Evolutionary conservation across 2,888 invertebrate genomes (phyloP).

Genomic region (Rotaria macrura): DNA sequence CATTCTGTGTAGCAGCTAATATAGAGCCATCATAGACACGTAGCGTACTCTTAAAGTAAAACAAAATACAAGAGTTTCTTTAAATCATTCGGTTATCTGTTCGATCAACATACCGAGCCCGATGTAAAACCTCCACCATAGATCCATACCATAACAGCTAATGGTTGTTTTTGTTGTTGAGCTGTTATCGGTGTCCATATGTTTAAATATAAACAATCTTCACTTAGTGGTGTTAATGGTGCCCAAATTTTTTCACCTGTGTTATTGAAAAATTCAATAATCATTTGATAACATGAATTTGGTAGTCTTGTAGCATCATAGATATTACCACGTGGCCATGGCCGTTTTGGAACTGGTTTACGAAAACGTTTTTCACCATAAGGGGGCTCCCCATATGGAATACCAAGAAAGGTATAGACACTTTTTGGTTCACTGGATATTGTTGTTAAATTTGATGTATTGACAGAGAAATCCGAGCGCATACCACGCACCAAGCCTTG

Average conservation of each 20-base stretch:
- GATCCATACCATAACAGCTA: conserved; percentile 69
- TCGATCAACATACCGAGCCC: conserved; percentile 60
- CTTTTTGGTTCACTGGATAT: not conserved
- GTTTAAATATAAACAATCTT: conserved; percentile 88
- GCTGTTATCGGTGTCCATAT: conserved; percentile 65
- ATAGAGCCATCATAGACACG: conserved; percentile 26
- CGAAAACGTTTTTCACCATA: conserved; percentile 54
- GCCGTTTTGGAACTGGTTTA: conserved; percentile 40
- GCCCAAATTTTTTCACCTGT: conserved; percentile 83
- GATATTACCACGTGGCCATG: conserved; percentile 33
- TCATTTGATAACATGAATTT: conserved; percentile 70
- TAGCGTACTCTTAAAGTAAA: conserved; percentile 55
- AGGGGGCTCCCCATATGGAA: conserved; percentile 54
- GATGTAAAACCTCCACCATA: conserved; percentile 61
- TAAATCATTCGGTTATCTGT: too few species aligned
- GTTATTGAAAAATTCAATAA: conserved; percentile 49
- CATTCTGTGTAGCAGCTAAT: conserved; percentile 26
- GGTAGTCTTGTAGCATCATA: conserved; percentile 69
- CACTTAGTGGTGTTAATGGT: conserved; percentile 75
- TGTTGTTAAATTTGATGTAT: not conserved
- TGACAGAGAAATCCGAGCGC: not conserved
- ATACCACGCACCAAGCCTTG: not conserved
- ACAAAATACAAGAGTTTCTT: not conserved
- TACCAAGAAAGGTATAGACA: conserved; percentile 45
- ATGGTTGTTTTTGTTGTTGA: not conserved